phyloP scores from a whole-genome alignment of 2,797 vertebrate species.

The Phyllotis vaccarum region DNA sequence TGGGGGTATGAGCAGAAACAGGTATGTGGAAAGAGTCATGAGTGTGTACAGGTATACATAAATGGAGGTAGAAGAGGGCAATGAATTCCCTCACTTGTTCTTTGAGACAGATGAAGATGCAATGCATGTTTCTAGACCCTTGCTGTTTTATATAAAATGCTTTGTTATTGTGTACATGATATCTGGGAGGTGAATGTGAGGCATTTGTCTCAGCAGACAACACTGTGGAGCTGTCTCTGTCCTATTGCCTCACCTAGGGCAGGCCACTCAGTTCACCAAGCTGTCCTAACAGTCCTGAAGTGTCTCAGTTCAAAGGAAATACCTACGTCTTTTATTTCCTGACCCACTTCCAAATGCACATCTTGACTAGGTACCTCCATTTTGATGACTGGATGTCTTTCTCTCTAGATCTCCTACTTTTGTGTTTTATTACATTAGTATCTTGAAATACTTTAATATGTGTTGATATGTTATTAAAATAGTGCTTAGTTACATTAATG shows the following conservation, averaged over 20 bases:
- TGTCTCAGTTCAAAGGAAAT: background rate
- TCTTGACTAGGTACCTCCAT: background rate
- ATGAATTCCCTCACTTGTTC: background rate
- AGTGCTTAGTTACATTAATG: background rate
- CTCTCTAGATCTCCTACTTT: background rate
- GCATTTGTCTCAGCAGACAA: background rate
- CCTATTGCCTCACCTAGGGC: background rate
- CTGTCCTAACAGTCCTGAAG: background rate
- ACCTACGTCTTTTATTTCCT: background rate
- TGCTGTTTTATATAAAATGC: too few species aligned
- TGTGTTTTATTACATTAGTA: background rate
- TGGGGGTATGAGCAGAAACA: background rate
- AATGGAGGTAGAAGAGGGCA: background rate
- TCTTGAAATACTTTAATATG: background rate
- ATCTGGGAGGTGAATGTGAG: too few species aligned
- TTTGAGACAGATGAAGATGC: background rate
- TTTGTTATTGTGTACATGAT: too few species aligned
- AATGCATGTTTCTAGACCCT: too few species aligned
- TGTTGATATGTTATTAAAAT: background rate
- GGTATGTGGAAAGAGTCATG: background rate
- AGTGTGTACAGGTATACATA: background rate
- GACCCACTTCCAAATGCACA: background rate
- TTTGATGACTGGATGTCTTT: background rate
- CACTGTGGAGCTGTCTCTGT: background rate
- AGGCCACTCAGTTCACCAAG: background rate